These are phyloP conservation scores for Smutsia gigantea DNA, from an alignment of 2,797 vertebrate species.

Conservation along the genomic window DNA sequence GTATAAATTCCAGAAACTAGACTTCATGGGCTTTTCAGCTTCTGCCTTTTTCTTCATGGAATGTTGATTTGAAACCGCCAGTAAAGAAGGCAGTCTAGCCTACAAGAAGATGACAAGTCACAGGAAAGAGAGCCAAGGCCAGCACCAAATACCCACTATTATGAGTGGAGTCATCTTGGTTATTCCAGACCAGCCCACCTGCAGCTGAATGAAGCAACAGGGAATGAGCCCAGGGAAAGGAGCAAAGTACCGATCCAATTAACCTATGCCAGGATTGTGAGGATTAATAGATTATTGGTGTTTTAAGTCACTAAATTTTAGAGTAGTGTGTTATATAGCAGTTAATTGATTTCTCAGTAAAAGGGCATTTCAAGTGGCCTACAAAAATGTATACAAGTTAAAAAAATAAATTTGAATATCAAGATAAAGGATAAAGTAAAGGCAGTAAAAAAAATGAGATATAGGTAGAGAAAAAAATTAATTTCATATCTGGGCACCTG, in stretches of 20 bases:
- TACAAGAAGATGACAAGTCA: background rate
- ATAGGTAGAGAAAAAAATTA: background rate
- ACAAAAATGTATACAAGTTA: background rate
- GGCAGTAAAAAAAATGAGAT: background rate
- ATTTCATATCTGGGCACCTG: background rate
- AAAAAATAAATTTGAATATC: background rate
- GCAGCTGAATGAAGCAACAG: background rate
- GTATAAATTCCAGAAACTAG: background rate
- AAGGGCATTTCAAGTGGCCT: background rate
- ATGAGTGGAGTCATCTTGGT: background rate
- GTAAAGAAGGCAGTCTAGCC: background rate
- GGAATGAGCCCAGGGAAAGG: background rate
- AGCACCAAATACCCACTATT: background rate
- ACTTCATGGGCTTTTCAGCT: background rate
- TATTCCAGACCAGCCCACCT: background rate
- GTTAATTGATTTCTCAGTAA: background rate
- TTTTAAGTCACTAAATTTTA: background rate
- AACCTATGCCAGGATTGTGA: background rate
- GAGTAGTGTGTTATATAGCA: background rate
- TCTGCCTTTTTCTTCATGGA: background rate
- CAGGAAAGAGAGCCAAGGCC: background rate
- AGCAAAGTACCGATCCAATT: background rate
- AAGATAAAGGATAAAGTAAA: background rate
- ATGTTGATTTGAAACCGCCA: background rate
- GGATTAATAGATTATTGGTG: background rate